phyloP scores from a whole-genome alignment of 2,888 invertebrate genomes.

The Thalpophila matura region DNA sequence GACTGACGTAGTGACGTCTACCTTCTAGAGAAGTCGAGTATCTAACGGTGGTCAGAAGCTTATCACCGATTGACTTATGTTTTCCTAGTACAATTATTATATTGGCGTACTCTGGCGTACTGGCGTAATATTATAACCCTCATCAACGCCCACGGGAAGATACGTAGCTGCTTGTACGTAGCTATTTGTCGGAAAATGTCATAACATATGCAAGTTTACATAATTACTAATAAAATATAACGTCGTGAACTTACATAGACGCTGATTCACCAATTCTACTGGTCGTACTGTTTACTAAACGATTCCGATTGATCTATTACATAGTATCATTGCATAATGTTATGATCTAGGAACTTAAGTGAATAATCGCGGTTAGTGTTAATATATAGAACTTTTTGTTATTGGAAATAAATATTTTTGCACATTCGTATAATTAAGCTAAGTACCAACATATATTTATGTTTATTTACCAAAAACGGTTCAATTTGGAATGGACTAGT shows the following conservation, averaged over 20 bases:
- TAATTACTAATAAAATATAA: slow-evolving; percentile 37
- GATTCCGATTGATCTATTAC: slow-evolving; percentile 44
- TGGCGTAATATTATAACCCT: too few relatives aligned
- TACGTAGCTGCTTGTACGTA: background rate
- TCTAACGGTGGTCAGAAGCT: background rate
- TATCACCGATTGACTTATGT: slow-evolving; percentile 18
- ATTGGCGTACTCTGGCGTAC: slow-evolving; percentile 3
- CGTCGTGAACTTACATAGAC: slow-evolving; percentile 10
- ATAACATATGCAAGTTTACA: slow-evolving; percentile 11
- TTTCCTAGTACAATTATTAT: slow-evolving; percentile 39
- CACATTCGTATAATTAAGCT: background rate
- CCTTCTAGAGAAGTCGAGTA: background rate
- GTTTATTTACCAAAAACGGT: too few relatives aligned
- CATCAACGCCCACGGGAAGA: slow-evolving; percentile 13
- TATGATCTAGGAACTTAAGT: slow-evolving; percentile 31
- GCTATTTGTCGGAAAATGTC: slow-evolving; percentile 1
- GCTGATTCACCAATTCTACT: slow-evolving; percentile 49
- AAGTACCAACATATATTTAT: too few relatives aligned
- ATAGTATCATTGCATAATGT: slow-evolving; percentile 50
- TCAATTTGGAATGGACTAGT: too few relatives aligned
- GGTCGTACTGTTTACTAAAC: slow-evolving; percentile 47
- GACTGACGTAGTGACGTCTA: slow-evolving; percentile 15
- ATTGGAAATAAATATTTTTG: background rate
- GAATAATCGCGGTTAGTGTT: slow-evolving; percentile 10
- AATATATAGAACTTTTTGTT: slow-evolving; percentile 3